phyloP scores from a whole-genome alignment of 1,140 invertebrate genomes.

The Drosophila sechellia region DNA sequence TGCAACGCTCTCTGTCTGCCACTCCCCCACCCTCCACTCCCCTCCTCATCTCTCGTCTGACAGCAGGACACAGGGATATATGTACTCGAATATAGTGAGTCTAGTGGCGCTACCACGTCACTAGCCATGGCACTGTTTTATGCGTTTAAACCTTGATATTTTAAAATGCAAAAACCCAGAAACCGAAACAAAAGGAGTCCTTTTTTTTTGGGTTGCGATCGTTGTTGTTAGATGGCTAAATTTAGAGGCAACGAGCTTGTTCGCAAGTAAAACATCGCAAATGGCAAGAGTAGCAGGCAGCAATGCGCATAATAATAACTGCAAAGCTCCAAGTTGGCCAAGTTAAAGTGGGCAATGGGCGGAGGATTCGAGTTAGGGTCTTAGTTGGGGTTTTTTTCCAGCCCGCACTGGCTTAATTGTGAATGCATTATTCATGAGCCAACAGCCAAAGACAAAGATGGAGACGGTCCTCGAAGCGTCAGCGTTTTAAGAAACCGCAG shows the following conservation, averaged over 20 bases:
- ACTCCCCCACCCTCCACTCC: no score
- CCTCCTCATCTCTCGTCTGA: neutral
- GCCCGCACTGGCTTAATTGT: slow-evolving; percentile 72
- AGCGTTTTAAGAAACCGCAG: slow-evolving; percentile 20
- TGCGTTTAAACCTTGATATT: slow-evolving; percentile 75
- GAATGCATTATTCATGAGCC: slow-evolving; percentile 79
- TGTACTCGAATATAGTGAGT: neutral
- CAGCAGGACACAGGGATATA: slow-evolving; percentile 15
- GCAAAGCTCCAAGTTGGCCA: slow-evolving; percentile 29
- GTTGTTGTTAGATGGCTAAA: slow-evolving; percentile 58
- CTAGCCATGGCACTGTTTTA: slow-evolving; percentile 45
- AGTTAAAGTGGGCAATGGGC: neutral
- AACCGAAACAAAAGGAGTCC: slow-evolving; percentile 36
- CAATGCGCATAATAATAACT: slow-evolving; percentile 68
- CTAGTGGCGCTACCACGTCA: slow-evolving; percentile 4
- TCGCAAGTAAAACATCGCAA: slow-evolving; percentile 54
- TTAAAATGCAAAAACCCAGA: slow-evolving; percentile 52
- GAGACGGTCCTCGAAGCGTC: slow-evolving; percentile 35
- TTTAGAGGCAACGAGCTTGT: slow-evolving; percentile 66
- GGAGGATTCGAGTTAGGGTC: slow-evolving; percentile 29
- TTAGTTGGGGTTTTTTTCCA: slow-evolving; percentile 37
- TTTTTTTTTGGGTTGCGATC: slow-evolving; percentile 20
- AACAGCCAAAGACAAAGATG: slow-evolving; percentile 33
- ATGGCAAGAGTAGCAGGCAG: slow-evolving; percentile 33
- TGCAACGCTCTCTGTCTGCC: slow-evolving; percentile 22